Evolutionary conservation across 2,797 vertebrate species (phyloP), one percentile per base, ranked within the genome.

Genomic region (Nothura maculosa): DNA sequence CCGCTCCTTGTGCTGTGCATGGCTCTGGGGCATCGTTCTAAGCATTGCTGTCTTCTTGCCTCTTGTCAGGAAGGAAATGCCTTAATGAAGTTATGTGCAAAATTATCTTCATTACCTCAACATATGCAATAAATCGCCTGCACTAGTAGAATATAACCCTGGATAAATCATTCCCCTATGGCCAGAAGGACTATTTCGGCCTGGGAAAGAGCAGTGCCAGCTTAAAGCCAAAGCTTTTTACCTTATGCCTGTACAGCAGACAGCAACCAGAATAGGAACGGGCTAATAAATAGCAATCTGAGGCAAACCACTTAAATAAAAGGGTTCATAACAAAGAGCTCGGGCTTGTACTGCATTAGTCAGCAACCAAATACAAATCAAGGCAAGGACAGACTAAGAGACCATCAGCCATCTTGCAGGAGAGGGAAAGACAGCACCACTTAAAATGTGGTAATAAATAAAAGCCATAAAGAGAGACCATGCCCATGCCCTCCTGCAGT

Each of bases 1-100:
- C 61, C 38, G 7, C n/a, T 66, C 43, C 15, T 6, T 27, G 38
- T 1, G 15, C 27, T 30, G 47, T 1, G 12, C 27, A 3, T 0
- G 6, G 43, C 25, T 3, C 45, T 3, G 12, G 22, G 43, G 20
- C 2, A 47, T 75, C 11, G 1, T 38, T 73, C 34, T 8, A 27
- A 70, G 34, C 19, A 7, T 54, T 4, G 12, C 57, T 63, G 13
- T 45, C 60, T 63, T 47, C 54, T 21, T 3, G 6, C 58, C 68
- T 19, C 40, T 0, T 8, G 38, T 25, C 91, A 43, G 81, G 84
- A 67, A 47, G 62, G 66, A 78, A 85, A 61, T 17, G 19, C 38
- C 48, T 52, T 52, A n/a, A 61, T 3, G 43, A 22, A 38, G 52
- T 47, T 28, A 43, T 28, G 42, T 3, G 61, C 43, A 48, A 4